Evolutionary conservation across 2,888 invertebrate species (phyloP), one percentile per base, ranked within the genome.

Genomic region (Tipula unca): DNA sequence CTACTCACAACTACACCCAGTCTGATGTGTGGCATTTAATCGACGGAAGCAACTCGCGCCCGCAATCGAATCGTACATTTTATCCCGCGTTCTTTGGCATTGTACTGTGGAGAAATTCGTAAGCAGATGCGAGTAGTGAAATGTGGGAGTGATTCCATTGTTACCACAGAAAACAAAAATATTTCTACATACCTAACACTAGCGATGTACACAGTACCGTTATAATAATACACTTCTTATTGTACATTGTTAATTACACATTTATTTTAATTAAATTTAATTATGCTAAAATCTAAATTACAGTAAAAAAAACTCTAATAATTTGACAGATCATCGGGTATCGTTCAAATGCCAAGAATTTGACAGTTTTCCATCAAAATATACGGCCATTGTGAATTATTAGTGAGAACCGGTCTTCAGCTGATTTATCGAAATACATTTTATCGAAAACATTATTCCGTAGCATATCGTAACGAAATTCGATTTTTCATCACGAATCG

Each of bases 21-120:
- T 95, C 91, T 98, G 97, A 91, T 98, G 97, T 13, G 99, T 99
- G 86, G 95, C 98, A 93, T 99, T 99, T 87, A 99, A 91, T 87
- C 97, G 93, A 87, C 98, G 93, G 89, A 97, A 97, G 92, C 99
- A 99, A 85, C 95, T 94, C 84, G 94, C 93, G 84, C 95, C 95
- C 88, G 93, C 92, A 85, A 97, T 94, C 13, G 93, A 91, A 88
- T 94, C 93, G 89, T 97, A 97, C 92, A 97, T 96, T 91, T 94
- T 95, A 89, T 95, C 94, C 89, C 94, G 94, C n/a, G 94, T 93
- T 88, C 96, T 92, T 88, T 93, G 93, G 85, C 92, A 91, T 88
- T 89, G 89, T 86, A 88, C 94, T 94, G 87, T 36, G 29, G n/a
- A 32, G 32, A 6, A 32, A 32, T 1, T 32, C 6, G 4, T 1